A percentile compares a stretch with the other conserved stretches of the same genome.
phyloP scores from a whole-genome alignment of 2,888 invertebrate genomes.

The Caenorhabditis japonica region DNA sequence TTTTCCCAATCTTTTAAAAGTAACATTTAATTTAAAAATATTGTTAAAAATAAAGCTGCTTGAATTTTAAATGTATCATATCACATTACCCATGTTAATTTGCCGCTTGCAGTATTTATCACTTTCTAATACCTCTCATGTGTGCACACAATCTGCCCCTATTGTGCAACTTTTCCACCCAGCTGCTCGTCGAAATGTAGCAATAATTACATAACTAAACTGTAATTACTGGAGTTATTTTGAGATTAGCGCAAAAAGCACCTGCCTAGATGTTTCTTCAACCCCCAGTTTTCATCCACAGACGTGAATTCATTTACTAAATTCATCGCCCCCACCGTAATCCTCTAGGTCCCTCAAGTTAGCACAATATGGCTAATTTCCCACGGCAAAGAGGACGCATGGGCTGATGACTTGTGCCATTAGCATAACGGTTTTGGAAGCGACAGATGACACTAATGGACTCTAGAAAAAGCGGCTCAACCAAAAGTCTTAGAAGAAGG shows the following conservation, averaged over 20 bases:
- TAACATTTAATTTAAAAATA: too few species aligned
- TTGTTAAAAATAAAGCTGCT: too few species aligned
- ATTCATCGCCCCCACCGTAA: slow-evolving; percentile 18
- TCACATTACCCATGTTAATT: too few species aligned
- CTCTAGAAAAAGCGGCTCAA: slow-evolving; percentile 19
- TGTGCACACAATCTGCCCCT: neutral
- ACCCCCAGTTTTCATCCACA: neutral
- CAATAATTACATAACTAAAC: slow-evolving; percentile 9
- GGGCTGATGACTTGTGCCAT: slow-evolving; percentile 23
- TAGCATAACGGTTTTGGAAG: slow-evolving; percentile 50
- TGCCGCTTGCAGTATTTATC: too few species aligned
- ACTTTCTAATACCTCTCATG: slow-evolving; percentile 6
- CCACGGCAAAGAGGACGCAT: slow-evolving; percentile 30
- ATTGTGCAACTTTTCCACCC: slow-evolving; percentile 7
- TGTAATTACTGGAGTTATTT: slow-evolving; percentile 35
- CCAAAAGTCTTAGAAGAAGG: neutral
- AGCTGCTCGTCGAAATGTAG: neutral
- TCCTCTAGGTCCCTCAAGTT: slow-evolving; percentile 8
- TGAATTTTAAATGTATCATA: too few species aligned
- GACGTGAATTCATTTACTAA: neutral
- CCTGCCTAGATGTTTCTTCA: neutral
- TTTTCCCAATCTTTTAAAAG: too few species aligned
- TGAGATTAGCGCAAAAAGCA: slow-evolving; percentile 21
- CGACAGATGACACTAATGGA: slow-evolving; percentile 39
- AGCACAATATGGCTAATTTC: slow-evolving; percentile 39